Conservation (phyloP, 2,888 invertebrate species). For the Drosophila paramelanica region DNA sequence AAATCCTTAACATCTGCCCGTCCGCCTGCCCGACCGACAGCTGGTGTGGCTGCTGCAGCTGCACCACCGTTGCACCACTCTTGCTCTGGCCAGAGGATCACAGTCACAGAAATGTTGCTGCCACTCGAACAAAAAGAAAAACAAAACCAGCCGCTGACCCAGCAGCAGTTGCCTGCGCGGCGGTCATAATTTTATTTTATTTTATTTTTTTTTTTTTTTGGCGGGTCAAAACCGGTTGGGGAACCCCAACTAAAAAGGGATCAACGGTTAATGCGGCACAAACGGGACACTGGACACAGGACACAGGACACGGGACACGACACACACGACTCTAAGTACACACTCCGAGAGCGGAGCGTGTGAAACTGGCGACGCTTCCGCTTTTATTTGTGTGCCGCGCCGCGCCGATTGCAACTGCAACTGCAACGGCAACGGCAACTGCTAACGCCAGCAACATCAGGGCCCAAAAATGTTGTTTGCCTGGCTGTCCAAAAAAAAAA, state of each 20-base stretch:
- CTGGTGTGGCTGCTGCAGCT: conserved; percentile 2
- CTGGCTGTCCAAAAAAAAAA: conserved; percentile 69
- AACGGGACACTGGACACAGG: background rate
- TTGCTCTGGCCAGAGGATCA: conserved; percentile 10
- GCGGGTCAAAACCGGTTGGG: background rate
- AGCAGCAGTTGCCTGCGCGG: conserved; percentile 19
- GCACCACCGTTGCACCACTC: conserved; percentile 10
- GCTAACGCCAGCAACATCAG: conserved; percentile 56
- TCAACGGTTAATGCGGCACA: background rate
- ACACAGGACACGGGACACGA: conserved; percentile 2
- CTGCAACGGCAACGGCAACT: conserved; percentile 68
- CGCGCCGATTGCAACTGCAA: conserved; percentile 75
- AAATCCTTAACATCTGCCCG: conserved; percentile 29
- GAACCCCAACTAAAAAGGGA: background rate
- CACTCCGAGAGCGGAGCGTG: conserved; percentile 25
- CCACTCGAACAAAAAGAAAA: conserved; percentile 43
- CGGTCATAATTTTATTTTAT: conserved; percentile 14
- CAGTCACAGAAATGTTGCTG: conserved; percentile 40
- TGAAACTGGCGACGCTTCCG: conserved; percentile 70
- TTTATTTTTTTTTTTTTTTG: conserved; percentile 1
- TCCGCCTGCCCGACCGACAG: background rate
- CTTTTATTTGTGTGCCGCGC: conserved; percentile 65
- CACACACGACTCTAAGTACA: background rate
- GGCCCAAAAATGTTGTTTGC: conserved; percentile 65
- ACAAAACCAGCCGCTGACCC: conserved; percentile 21